Conservation (phyloP, 2,797 vertebrate genomes). For the Cichlasoma orientale region DNA sequence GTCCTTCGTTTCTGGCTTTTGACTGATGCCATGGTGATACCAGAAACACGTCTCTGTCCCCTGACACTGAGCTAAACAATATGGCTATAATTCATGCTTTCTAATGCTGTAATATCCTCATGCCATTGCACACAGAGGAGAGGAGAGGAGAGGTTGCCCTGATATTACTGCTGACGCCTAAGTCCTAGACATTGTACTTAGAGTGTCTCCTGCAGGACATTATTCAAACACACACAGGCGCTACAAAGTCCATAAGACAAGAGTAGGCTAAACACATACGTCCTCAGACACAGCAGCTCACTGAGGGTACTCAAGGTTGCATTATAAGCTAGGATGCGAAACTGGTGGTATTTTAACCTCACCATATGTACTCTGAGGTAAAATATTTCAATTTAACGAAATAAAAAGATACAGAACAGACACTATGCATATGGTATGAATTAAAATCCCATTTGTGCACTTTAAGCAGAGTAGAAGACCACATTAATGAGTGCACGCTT, state of each 20-base stretch:
- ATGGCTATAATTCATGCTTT: constrained; percentile 66
- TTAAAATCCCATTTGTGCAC: constrained; percentile 70
- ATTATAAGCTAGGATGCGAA: constrained; percentile 19
- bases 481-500: constrained; percentile 67
- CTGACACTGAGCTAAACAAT: constrained; percentile 69
- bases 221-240: constrained; percentile 75
- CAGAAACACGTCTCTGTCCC: constrained; percentile 36
- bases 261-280: constrained; percentile 52
- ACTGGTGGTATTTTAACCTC: neutral
- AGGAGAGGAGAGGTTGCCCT: constrained; percentile 66
- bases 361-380: neutral
- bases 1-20: constrained; percentile 30
- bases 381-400: constrained; percentile 7
- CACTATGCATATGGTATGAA: constrained; percentile 44
- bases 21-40: constrained; percentile 40
- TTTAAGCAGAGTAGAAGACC: constrained; percentile 57
- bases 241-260: constrained; percentile 61
- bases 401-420: constrained; percentile 32
- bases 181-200: constrained; percentile 79
- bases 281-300: constrained; percentile 41
- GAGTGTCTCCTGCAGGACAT: constrained; percentile 79
- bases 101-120: constrained; percentile 71
- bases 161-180: constrained; percentile 81
- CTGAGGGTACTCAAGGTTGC: constrained; percentile 64
- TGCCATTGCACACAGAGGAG: constrained; percentile 62